Percentiles rank a stretch among this genome's conserved stretches.
Evolutionary conservation across 2,797 vertebrate species (phyloP).

Genomic region (Ctenosaura bakeri): DNA sequence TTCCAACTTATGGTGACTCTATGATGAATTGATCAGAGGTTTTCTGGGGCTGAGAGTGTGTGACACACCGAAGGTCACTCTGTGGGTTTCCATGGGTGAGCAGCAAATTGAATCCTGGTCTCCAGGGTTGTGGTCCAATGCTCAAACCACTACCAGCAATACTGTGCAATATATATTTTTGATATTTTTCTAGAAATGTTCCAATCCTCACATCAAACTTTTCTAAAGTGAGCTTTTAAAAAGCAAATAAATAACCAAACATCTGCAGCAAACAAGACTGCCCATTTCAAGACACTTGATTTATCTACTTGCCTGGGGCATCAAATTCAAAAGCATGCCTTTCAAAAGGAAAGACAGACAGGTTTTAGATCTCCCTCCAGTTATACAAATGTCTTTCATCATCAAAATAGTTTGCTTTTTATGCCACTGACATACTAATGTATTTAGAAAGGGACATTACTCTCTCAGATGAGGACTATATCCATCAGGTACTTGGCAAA

Average conservation of each 20-base stretch:
- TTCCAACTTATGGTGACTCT: too few relatives aligned
- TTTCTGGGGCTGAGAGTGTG: too few relatives aligned
- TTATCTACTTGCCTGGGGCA: slow-evolving; percentile 14
- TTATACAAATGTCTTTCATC: slow-evolving; percentile 6
- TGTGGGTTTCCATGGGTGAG: too few relatives aligned
- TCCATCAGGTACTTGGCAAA: slow-evolving; percentile 26
- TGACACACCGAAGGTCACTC: too few relatives aligned
- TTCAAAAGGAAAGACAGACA: not conserved
- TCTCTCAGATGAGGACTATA: slow-evolving; percentile 26
- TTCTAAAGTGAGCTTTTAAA: slow-evolving; percentile 21
- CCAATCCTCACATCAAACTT: slow-evolving; percentile 4
- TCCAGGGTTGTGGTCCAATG: too few relatives aligned
- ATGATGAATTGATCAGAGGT: too few relatives aligned
- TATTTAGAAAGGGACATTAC: not conserved
- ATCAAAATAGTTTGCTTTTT: slow-evolving; percentile 29
- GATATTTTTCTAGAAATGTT: slow-evolving; percentile 24
- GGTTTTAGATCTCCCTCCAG: not conserved
- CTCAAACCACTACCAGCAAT: not conserved
- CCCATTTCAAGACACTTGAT: slow-evolving; percentile 7
- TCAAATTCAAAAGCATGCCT: slow-evolving; percentile 9
- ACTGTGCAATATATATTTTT: slow-evolving; percentile 7
- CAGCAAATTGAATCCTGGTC: too few relatives aligned
- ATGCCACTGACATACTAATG: not conserved
- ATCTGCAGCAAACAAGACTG: slow-evolving; percentile 21
- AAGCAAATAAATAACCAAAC: slow-evolving; percentile 24